A percentile compares a stretch with the other conserved stretches of the same genome.
phyloP scores from a whole-genome alignment of 2,113 vertebrate species.

The Triplophysa siluroides region DNA sequence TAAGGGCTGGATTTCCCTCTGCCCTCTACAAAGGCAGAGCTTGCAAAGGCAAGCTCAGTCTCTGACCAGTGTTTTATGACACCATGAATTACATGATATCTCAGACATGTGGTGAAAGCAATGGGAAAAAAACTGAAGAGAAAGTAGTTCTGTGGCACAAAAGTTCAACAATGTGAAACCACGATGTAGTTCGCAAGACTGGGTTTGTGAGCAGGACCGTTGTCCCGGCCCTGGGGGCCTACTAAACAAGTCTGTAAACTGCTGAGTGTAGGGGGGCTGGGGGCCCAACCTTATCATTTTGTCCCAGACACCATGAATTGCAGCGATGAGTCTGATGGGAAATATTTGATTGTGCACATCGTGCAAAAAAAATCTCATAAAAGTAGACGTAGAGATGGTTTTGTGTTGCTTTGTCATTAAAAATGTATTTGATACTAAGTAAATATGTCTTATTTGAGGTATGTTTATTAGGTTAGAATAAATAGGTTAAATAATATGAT shows the following conservation, averaged over 20 bases:
- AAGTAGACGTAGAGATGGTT: background rate
- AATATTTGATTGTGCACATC: background rate
- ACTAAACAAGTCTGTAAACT: too few species aligned
- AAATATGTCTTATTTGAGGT: background rate
- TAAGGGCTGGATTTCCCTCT: too few species aligned
- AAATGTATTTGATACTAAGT: background rate
- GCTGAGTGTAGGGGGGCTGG: too few species aligned
- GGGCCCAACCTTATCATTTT: too few species aligned
- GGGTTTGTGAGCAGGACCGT: background rate
- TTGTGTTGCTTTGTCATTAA: background rate
- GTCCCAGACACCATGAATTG: too few species aligned
- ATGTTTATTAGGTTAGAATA: background rate
- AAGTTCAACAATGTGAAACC: background rate
- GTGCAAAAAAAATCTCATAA: background rate
- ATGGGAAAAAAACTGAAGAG: constrained; percentile 27
- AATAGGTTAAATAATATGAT: background rate
- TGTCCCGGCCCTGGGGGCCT: too few species aligned
- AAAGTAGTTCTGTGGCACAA: constrained; percentile 5
- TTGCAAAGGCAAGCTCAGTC: background rate
- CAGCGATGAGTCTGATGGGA: too few species aligned
- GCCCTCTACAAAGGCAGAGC: too few species aligned
- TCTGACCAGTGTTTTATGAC: constrained; percentile 38
- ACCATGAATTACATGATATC: constrained; percentile 41
- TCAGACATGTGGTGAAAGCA: constrained; percentile 13
- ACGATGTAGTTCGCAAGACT: background rate